Base-by-base conservation (phyloP, 2,888 invertebrate species). In the Oscheius sp. region DNA sequence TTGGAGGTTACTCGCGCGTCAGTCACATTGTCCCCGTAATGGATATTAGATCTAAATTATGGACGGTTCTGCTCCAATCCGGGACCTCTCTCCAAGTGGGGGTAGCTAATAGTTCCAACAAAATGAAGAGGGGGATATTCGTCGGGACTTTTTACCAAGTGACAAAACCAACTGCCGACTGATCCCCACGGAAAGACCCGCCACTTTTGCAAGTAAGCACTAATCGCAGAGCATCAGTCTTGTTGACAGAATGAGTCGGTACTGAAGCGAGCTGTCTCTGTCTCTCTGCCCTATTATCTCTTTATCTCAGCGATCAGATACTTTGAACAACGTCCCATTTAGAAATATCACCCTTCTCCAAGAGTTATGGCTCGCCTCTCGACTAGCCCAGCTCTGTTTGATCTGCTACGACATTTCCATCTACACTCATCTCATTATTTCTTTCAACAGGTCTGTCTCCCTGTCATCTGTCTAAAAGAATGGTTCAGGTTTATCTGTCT, bases 361-460 rank as follows among this genome's bases (percentile, higher is more conserved):
- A 80, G 47, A 74, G 1, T 58, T 83, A 51, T 48, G 48, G 9
- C 75, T 81, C 50, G 79, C 81, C 3, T 55, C 76, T 7, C 70
- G 79, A 32, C 75, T 83, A 7, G 83, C 76, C 11, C 81, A 81
- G 55, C 57, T 83, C 2, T 83, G 83, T 50, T 77, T 83, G 10
- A 80, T 83, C 48, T 83, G 83, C 70, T 83, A 83, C 70, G 83
- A 81, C 63, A 79, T 81, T 58, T 83, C 83, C 5, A 79, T 83
- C 35, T 83, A 83, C 70, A 79, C 79, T 0, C 83, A 83, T 76
- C 55, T 83, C 7, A 78, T 81, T 42, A 83, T 83, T 29, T 79
- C 81, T 13, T 66, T 83, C 11, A 83, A 83, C 71, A 68, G 82
- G 82, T 79, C 47, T 9, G 53, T 68, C 13, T 32, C 13, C 21